phyloP scores from a whole-genome alignment of 2,113 vertebrate genomes.

The Hippoglossus stenolepis region DNA sequence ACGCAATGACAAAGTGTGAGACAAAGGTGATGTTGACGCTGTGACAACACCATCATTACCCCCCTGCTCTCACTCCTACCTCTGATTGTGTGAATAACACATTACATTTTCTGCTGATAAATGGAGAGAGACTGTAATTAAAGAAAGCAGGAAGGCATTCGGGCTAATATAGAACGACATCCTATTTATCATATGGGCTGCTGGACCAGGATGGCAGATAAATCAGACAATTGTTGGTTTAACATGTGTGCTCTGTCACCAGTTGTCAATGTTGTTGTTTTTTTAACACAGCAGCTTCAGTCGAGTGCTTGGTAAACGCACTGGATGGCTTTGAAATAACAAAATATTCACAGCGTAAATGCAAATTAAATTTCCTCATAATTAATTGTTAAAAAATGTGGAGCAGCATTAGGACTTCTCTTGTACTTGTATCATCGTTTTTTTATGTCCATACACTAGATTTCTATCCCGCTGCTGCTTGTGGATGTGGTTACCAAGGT shows the following conservation, averaged over 20 bases:
- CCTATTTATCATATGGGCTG: constrained; percentile 52
- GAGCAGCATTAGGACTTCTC: background rate
- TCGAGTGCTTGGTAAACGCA: constrained; percentile 5
- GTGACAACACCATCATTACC: constrained; percentile 65
- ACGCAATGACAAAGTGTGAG: constrained; percentile 66
- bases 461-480: constrained; percentile 62
- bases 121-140: constrained; percentile 70
- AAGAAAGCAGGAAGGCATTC: constrained; percentile 53
- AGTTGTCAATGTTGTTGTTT: constrained; percentile 1
- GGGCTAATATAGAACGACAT: constrained; percentile 43
- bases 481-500: constrained; percentile 81
- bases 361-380: background rate
- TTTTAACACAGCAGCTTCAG: background rate
- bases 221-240: constrained; percentile 41
- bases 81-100: constrained; percentile 71
- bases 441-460: constrained; percentile 51
- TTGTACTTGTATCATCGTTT: constrained; percentile 48
- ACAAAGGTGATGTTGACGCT: constrained; percentile 64
- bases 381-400: background rate
- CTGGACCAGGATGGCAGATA: constrained; percentile 11
- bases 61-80: constrained; percentile 48
- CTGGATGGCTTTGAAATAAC: background rate
- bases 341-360: background rate
- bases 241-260: constrained; percentile 32
- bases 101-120: constrained; percentile 71